Evolutionary conservation across 2,888 invertebrate species (phyloP).

Genomic region (Diaphora mendica): DNA sequence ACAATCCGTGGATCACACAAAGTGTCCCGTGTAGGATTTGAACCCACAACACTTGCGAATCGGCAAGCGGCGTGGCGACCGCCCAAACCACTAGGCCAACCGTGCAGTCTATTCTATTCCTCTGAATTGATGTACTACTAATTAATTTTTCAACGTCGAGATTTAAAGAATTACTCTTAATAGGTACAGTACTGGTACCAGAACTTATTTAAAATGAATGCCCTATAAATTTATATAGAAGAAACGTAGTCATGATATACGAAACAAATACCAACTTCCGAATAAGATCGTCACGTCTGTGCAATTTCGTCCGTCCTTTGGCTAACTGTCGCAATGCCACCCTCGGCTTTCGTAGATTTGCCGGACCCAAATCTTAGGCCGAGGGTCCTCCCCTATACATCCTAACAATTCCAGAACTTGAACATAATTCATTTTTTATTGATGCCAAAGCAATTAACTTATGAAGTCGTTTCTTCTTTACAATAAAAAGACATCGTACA

Average conservation of each 20-base stretch:
- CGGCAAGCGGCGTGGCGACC: too few species aligned
- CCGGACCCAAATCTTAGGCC: constrained; percentile 56
- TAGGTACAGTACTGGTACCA: neutral
- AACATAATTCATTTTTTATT: constrained; percentile 74
- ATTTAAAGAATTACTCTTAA: too few species aligned
- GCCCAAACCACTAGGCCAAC: too few species aligned
- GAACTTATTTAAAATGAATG: neutral
- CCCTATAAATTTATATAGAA: neutral
- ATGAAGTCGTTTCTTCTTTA: constrained; percentile 49
- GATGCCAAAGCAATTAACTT: constrained; percentile 70
- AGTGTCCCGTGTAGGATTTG: too few species aligned
- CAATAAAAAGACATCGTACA: constrained; percentile 37
- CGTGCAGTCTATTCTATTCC: too few species aligned
- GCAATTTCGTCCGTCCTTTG: constrained; percentile 25
- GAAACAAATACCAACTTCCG: constrained; percentile 7
- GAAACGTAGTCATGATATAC: neutral
- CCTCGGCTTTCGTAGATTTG: constrained; percentile 55
- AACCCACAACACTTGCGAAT: too few species aligned
- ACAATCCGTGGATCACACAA: too few species aligned
- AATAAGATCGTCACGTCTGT: constrained; percentile 26
- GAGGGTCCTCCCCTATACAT: constrained; percentile 60
- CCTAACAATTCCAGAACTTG: constrained; percentile 56
- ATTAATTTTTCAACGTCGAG: too few species aligned
- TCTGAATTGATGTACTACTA: neutral
- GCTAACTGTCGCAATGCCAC: constrained; percentile 35